A percentile compares a stretch with the other conserved stretches of the same genome.
phyloP scores from a whole-genome alignment of 2,888 invertebrate species.

The Sisyra terminalis region DNA sequence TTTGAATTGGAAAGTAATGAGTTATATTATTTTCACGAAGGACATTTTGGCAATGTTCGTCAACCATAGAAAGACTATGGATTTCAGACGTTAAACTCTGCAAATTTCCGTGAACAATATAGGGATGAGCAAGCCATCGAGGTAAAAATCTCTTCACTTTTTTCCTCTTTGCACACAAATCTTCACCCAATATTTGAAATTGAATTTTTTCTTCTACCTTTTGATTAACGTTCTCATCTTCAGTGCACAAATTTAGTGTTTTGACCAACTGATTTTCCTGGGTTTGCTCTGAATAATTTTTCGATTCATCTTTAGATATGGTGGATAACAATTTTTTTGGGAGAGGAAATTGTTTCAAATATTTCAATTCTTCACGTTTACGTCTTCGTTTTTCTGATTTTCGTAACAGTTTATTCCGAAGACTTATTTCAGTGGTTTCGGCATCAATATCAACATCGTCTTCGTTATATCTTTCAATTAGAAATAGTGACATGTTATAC shows the following conservation, averaged over 20 bases:
- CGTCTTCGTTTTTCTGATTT: constrained; percentile 40
- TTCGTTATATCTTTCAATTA: too few species aligned
- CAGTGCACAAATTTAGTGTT: too few species aligned
- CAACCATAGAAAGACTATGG: constrained; percentile 42
- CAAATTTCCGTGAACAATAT: constrained; percentile 56
- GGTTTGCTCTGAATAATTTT: neutral
- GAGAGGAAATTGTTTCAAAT: constrained; percentile 13
- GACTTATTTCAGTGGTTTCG: too few species aligned
- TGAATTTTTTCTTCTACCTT: neutral
- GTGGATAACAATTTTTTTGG: neutral
- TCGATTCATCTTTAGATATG: neutral
- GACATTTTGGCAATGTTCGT: constrained; percentile 39
- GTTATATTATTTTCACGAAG: constrained; percentile 53
- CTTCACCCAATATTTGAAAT: neutral
- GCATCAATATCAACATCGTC: too few species aligned
- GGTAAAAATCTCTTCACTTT: constrained; percentile 67
- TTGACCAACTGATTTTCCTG: constrained; percentile 4
- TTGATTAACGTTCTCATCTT: neutral
- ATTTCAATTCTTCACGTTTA: constrained; percentile 22
- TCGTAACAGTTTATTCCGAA: constrained; percentile 32
- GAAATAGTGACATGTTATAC: too few species aligned
- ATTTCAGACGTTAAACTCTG: constrained; percentile 34
- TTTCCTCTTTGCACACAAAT: too few species aligned
- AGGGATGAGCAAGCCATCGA: constrained; percentile 72
- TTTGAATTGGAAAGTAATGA: constrained; percentile 76